Evolutionary conservation across 2,888 invertebrate genomes (phyloP), one percentile per base, ranked within the genome.

Genomic region (Tanypteryx hageni): DNA sequence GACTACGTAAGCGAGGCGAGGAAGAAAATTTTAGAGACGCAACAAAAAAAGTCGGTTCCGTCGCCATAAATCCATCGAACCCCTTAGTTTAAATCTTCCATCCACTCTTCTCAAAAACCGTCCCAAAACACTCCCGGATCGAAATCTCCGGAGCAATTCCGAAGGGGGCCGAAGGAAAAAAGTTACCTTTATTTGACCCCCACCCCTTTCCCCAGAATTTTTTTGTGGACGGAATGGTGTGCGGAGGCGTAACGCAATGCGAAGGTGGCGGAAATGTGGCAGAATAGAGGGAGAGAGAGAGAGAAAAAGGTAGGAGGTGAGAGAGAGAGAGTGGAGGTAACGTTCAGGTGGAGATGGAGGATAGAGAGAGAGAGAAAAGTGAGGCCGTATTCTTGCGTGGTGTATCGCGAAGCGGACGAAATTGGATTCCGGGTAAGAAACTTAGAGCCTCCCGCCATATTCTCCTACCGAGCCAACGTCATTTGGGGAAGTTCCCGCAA

Each of bases 371-470:
- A 27, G 27, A 27, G 27, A 76, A 76, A 44, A 27, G 27, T 27
- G 76, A 22, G 76, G 76, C 13, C 76, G 76, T 76, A 76, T 76
- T 76, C 76, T 76, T 76, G 76, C 16, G 76, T 22, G 27, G 76
- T 76, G 76, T 76, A 27, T 76, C 76, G 76, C 76, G 27, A 27
- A 27, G 4, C 9, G 22, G 22, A 10, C 76, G 27, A 76, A 76
- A 76, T 76, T 76, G 76, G 76, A 76, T 76, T 76, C 76, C 76
- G 76, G 27, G 22, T n/a, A 27, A 27, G 76, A 76, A 76, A 76
- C 76, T 76, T 76, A 76, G 76, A 22, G 4, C 11, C 76, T 76
- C 22, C 22, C 76, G 76, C 22, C 76, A 76, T 76, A n/a, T 76
- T 22, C 76, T n/a, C 76, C 27, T 44, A 44, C 44, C 44, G 44